Evolutionary conservation across 1,140 invertebrate species (phyloP), one percentile per base, ranked within the genome.

Genomic region (Pseudobourletiella spinata): DNA sequence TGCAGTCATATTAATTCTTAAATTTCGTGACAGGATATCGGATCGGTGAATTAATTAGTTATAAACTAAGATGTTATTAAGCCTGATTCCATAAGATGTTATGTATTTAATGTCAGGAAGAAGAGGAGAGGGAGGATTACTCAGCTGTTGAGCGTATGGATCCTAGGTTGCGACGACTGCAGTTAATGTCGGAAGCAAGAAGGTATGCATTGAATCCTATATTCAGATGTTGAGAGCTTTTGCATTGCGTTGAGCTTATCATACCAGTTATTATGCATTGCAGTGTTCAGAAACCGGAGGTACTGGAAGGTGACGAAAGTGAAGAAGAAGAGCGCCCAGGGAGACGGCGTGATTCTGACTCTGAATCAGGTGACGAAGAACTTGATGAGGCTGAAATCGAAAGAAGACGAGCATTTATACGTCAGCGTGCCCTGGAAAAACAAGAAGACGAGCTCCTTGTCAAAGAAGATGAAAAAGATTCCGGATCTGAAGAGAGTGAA

Each of bases 381-480:
- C 71, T 88, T 0, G 87, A 86, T 63, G 87, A 89, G 71, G 81
- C 82, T 32, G 91, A 94, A 76, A 85, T 95, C 70, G 90, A 95
- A 72, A 81, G 81, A 68, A 77, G 89, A 46, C 80, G 93, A 61
- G 80, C 84, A 48, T 64, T 74, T 43, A 63, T 81, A 16, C 81
- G 84, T 59, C 80, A 85, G 65, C 79, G 81, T 65, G 84, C 87
- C 50, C 70, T 88, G 2, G 80, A 82, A 8, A 84, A 85, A 64
- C 81, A 85, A 67, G 82, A 81, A 71, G 74, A 79, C 73, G 81
- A 83, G 71, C 71, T 84, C 20, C 71, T 83, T 55, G 80, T 79
- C 64, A 74, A 79, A 68, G 86, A 90, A 60, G 88, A 94, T 65
- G 86, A 87, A 48, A 84, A 73, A 52, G 73, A 73, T 52, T 74